Base-by-base conservation (phyloP, 2,888 invertebrate species). In the Stomorhina lunata region DNA sequence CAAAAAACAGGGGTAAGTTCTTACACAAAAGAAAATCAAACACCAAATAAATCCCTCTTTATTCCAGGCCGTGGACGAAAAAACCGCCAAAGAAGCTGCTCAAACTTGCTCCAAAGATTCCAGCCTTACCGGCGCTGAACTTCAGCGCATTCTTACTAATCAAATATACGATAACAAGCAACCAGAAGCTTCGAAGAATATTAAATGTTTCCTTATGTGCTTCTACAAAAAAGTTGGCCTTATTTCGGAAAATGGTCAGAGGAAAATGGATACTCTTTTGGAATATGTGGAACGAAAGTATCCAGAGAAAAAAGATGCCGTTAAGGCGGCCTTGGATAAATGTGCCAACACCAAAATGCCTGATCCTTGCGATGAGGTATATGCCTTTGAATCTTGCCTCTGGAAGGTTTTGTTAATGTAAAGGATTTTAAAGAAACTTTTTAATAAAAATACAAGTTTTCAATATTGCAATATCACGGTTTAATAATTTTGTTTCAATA, bases 281-380 rank as follows among this genome's bases (percentile, higher is more conserved):
- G 10, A 12, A 6, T 81, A 72, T 32, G n/a, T 78, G n/a, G 48
- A 66, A 9, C 7, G 20, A 0, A 43, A 45, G 5, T 45, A 57
- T 17, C n/a, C 57, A 1, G 29, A 80, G 5, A 43, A 79, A 2
- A 65, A 71, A 48, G 40, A 55, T 40, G 68, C 72, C 34, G 32
- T 76, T 1, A 85, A 84, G 29, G 72, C 57, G 1, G 81, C 87
- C 0, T 15, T 87, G 61, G 79, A 40, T 9, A 85, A 86, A 53
- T 89, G 89, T 72, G 15, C 73, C 3, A 29, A 29, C 27, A 59
- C 85, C 15, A 84, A 85, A 61, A 86, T 85, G 1, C 83, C 73
- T 0, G 85, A 87, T 63, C 86, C 86, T 6, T 90, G 90, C 61
- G 87, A 89, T 1, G 85, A 80, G 0, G 85, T 86, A 3, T 76